Evolutionary conservation across 2,797 vertebrate genomes (phyloP).

Genomic region (Acanthurus leucopareius): DNA sequence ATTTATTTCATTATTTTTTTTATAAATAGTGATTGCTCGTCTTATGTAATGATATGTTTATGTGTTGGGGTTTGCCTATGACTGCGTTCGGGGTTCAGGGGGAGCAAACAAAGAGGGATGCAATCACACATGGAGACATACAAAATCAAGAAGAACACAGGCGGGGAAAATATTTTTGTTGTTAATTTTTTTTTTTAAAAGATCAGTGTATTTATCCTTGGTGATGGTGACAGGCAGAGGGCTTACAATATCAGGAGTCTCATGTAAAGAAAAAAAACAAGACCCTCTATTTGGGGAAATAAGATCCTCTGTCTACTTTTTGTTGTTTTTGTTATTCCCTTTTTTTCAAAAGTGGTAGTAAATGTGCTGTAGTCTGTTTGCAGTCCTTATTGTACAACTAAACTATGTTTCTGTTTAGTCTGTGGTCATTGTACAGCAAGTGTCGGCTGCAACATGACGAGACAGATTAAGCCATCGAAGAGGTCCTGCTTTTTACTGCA

Average conservation of each 20-base stretch:
- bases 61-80: constrained; percentile 59
- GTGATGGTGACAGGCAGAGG: constrained; percentile 50
- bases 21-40: constrained; percentile 65
- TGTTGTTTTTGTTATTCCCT: constrained; percentile 58
- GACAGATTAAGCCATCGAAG: constrained; percentile 39
- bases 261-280: constrained; percentile 44
- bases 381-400: constrained; percentile 73
- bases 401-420: constrained; percentile 70
- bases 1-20: constrained; percentile 63
- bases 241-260: constrained; percentile 32
- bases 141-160: constrained; percentile 39
- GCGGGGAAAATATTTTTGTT: constrained; percentile 35
- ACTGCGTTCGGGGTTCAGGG: constrained; percentile 36
- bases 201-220: constrained; percentile 53
- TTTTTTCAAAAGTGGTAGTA: constrained; percentile 55
- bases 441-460: constrained; percentile 30
- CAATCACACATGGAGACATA: constrained; percentile 38
- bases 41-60: constrained; percentile 61
- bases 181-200: constrained; percentile 16
- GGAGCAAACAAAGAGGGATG: constrained; percentile 30
- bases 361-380: constrained; percentile 66
- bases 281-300: constrained; percentile 21
- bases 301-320: constrained; percentile 45
- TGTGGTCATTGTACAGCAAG: constrained; percentile 61
- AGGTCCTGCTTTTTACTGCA: constrained; percentile 67